These are phyloP conservation scores for Pseudolaguvia tuberculata DNA, from an alignment of 2,113 vertebrate genomes.

Conservation along the genomic window DNA sequence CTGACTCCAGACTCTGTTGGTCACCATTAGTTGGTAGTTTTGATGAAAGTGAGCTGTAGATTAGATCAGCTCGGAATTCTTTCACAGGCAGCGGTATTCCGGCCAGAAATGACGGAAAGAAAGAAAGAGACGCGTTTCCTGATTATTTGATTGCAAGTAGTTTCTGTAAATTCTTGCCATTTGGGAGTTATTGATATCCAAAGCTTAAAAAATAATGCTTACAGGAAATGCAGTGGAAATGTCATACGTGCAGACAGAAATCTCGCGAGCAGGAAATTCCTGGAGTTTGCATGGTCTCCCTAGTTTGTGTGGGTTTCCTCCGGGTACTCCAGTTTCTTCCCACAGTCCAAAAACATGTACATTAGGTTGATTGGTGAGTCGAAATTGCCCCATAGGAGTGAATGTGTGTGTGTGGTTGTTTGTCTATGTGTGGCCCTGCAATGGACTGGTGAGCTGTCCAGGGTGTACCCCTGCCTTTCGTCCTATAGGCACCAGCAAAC, in stretches of 20 bases:
- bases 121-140: slow-evolving; percentile 29
- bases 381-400: too few relatives aligned
- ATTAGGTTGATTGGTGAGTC: too few relatives aligned
- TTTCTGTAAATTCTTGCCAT: slow-evolving; percentile 26
- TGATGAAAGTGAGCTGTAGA: slow-evolving; percentile 37
- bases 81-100: slow-evolving; percentile 22
- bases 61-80: slow-evolving; percentile 31
- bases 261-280: background rate
- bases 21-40: slow-evolving; percentile 19
- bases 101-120: slow-evolving; percentile 35
- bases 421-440: too few relatives aligned
- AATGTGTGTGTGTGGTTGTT: too few relatives aligned
- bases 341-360: too few relatives aligned
- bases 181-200: slow-evolving; percentile 32
- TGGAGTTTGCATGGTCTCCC: background rate
- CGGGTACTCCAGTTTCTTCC: too few relatives aligned
- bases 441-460: too few relatives aligned
- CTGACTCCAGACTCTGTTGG: slow-evolving; percentile 4
- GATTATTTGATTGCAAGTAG: slow-evolving; percentile 23
- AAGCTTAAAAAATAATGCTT: background rate
- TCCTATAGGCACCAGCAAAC: too few relatives aligned
- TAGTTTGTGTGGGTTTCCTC: too few relatives aligned
- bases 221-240: background rate
- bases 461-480: too few relatives aligned
- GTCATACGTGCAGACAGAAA: background rate